Base-by-base conservation (phyloP, 2,888 invertebrate genomes). In the Pseudococcus jackbeardsleyi region DNA sequence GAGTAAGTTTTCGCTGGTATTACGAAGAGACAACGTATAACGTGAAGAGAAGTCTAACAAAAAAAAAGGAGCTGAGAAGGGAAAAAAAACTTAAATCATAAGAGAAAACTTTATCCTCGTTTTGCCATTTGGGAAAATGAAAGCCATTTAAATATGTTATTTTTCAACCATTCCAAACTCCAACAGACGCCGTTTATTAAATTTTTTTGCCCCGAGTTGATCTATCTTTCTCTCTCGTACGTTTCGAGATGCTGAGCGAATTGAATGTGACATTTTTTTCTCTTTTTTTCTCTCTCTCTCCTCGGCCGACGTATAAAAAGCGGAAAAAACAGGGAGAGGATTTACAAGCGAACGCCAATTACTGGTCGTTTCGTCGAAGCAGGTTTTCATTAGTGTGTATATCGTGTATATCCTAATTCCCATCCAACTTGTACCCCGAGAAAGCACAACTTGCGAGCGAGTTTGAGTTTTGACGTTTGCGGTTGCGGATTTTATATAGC, bases 141-240 rank as follows among this genome's bases (percentile, higher is more conserved):
- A 79, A 79, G 79, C 79, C 42, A 79, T 79, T 79, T 46, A 79
- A 79, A 79, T 79, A 79, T 39, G 79, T 79, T 79, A 79, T 39
- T 79, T 79, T 79, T 79, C 79, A 42, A 79, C 79, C 22, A 72
- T 72, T 72, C 68, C 26, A 5, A 72, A 72, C 68, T 72, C 68
- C 68, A 26, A 26, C 33, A 72, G 68, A 72, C 68, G 68, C 68
- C 68, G 68, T 72, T 72, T 72, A 72, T 72, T 72, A 72, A 72
- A 72, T 72, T 72, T 72, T 33, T 72, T 72, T 72, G 4, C 15
- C 33, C 7, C 12, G 68, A 22, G 68, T 15, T 72, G 68, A 54
- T 54, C 54, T 19, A 19, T 59, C 59, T 1, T 19, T 59, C 19
- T 59, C 59, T 59, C 19, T 59, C 19, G 17, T 54, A 15, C 54